These are phyloP conservation scores for Urophycis tenuis DNA, from an alignment of 2,797 vertebrate species.

Conservation along the genomic window DNA sequence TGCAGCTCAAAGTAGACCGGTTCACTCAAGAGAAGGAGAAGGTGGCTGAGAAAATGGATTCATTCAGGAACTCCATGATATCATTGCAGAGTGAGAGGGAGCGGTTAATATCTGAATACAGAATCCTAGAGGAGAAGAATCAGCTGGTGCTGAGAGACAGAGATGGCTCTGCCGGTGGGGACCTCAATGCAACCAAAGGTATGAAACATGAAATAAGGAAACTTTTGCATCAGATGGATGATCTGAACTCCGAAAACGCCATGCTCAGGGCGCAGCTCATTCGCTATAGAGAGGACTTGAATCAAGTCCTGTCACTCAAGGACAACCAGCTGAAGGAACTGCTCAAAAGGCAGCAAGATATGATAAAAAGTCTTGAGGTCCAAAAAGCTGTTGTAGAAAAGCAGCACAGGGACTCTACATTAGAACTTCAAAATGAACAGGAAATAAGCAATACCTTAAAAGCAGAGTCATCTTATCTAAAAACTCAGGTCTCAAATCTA, in stretches of 20 bases:
- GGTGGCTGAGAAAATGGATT: slow-evolving; percentile 66
- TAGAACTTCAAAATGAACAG: slow-evolving; percentile 56
- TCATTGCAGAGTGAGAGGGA: slow-evolving; percentile 81
- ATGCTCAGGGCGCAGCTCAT: slow-evolving; percentile 84
- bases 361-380: slow-evolving; percentile 76
- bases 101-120: slow-evolving; percentile 67
- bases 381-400: slow-evolving; percentile 71
- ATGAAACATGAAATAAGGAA: slow-evolving; percentile 77
- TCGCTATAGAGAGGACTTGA: slow-evolving; percentile 83
- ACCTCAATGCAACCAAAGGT: slow-evolving; percentile 58
- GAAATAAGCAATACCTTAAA: slow-evolving; percentile 51
- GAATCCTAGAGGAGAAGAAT: slow-evolving; percentile 67
- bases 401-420: slow-evolving; percentile 58
- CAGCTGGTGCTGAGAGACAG: slow-evolving; percentile 55
- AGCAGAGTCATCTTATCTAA: slow-evolving; percentile 46
- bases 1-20: slow-evolving; percentile 61
- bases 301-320: slow-evolving; percentile 83
- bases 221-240: slow-evolving; percentile 78
- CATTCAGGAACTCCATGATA: slow-evolving; percentile 74
- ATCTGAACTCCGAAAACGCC: slow-evolving; percentile 87
- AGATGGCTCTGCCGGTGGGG: slow-evolving; percentile 61
- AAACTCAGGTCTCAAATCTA: slow-evolving; percentile 44
- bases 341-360: slow-evolving; percentile 79
- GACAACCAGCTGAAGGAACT: slow-evolving; percentile 83
- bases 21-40: slow-evolving; percentile 68